phyloP scores from a whole-genome alignment of 2,888 invertebrate genomes.

The Drosophila suboccidentalis region DNA sequence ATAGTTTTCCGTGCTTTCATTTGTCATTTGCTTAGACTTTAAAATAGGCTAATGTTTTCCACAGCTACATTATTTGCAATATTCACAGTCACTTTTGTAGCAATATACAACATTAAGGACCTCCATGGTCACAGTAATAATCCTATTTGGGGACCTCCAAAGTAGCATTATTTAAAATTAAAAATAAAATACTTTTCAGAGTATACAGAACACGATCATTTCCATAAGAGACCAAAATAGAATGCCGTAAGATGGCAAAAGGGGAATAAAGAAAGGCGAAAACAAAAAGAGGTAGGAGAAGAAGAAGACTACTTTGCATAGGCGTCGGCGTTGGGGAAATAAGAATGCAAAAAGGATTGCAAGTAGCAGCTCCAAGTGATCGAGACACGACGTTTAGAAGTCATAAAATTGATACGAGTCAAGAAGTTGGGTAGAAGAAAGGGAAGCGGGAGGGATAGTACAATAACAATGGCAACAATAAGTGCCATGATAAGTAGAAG shows the following conservation, averaged over 20 bases:
- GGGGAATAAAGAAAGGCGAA: constrained; percentile 1
- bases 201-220: not conserved
- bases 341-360: constrained; percentile 56
- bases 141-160: no score
- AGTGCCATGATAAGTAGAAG: no score
- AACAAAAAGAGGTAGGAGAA: not conserved
- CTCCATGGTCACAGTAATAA: no score
- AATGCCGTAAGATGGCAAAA: not conserved
- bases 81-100: no score
- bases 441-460: constrained; percentile 1
- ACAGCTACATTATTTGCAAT: not conserved
- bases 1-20: constrained; percentile 3
- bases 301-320: constrained; percentile 25
- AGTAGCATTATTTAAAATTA: not conserved
- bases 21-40: not conserved
- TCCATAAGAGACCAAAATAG: constrained; percentile 7
- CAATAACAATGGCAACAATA: constrained; percentile 3
- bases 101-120: no score
- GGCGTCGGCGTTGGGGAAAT: constrained; percentile 33
- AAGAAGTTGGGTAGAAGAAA: not conserved
- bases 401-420: constrained; percentile 11
- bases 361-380: constrained; percentile 36
- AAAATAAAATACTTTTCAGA: not conserved
- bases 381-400: constrained; percentile 21
- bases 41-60: constrained; percentile 8